phyloP scores from a whole-genome alignment of 1,140 invertebrate genomes.

The Hypothenemus hampei region DNA sequence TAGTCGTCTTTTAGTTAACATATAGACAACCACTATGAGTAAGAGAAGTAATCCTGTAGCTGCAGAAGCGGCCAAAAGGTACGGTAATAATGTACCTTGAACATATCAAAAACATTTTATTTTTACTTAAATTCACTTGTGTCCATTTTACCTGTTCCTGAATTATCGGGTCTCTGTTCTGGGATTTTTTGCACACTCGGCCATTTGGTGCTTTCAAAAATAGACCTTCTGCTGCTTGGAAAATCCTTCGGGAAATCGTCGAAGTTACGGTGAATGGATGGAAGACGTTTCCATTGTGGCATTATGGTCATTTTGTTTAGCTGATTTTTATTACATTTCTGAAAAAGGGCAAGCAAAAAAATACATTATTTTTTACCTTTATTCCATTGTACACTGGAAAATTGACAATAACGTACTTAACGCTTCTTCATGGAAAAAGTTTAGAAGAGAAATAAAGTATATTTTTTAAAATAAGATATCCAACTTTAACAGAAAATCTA shows the following conservation, averaged over 20 bases:
- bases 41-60: conserved; percentile 31
- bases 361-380: background rate
- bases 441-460: no score
- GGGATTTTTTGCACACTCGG: conserved; percentile 9
- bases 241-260: background rate
- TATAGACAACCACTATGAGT: conserved; percentile 19
- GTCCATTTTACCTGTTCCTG: background rate
- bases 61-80: conserved; percentile 29
- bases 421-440: no score
- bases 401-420: no score
- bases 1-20: conserved; percentile 29
- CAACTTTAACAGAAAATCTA: no score
- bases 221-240: background rate
- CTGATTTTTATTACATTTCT: background rate
- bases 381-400: no score
- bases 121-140: background rate
- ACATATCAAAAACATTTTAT: background rate
- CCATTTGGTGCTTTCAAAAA: background rate
- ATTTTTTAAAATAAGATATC: no score
- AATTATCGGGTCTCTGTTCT: background rate
- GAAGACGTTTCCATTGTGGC: conserved; percentile 14
- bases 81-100: conserved; percentile 1
- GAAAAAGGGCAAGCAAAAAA: background rate
- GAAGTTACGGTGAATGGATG: conserved; percentile 5
- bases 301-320: conserved; percentile 2